Evolutionary conservation across 1,140 invertebrate genomes (phyloP), one percentile per base, ranked within the genome.

Genomic region (Uloborus diversus): DNA sequence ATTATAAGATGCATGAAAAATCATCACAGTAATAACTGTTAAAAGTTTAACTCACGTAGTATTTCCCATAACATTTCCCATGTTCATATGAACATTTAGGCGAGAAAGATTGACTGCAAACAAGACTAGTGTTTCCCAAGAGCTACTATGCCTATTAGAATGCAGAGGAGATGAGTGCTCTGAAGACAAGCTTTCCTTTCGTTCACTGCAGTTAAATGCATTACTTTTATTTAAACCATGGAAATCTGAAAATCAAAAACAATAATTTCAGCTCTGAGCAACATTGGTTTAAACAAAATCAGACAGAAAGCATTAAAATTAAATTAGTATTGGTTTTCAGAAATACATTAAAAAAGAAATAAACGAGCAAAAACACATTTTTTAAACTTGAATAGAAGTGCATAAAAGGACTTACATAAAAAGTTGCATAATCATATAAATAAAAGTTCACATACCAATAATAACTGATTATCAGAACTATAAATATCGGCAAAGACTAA

Each of bases 11-110:
- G n/a, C n/a, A n/a, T n/a, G n/a, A n/a, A n/a, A n/a, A n/a, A n/a
- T n/a, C n/a, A n/a, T n/a, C n/a, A n/a, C n/a, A n/a, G n/a, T n/a
- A n/a, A n/a, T n/a, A n/a, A n/a, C n/a, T n/a, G n/a, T n/a, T n/a
- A n/a, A n/a, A n/a, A n/a, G n/a, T n/a, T n/a, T n/a, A 57, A 88
- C 90, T 87, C 87, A 93, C 90, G 91, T 92, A 37, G 97, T 96
- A 86, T 98, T 98, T 25, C 97, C 97, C 94, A 98, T 98, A 1
- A 98, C 96, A 86, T 98, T 99, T 23, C 96, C 96, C 95, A 99
- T 99, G 87, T 98, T 98, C 94, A 99, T 98, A 84, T 97, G 95
- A 20, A 99, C 94, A 86, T 98, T 97, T 27, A 99, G 88, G 83
- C 94, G 92, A 4, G 95, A 96, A 84, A 99, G 95, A 88, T 98